Evolutionary conservation across 2,113 vertebrate species (phyloP).

Genomic region (Mormoops blainvillei): DNA sequence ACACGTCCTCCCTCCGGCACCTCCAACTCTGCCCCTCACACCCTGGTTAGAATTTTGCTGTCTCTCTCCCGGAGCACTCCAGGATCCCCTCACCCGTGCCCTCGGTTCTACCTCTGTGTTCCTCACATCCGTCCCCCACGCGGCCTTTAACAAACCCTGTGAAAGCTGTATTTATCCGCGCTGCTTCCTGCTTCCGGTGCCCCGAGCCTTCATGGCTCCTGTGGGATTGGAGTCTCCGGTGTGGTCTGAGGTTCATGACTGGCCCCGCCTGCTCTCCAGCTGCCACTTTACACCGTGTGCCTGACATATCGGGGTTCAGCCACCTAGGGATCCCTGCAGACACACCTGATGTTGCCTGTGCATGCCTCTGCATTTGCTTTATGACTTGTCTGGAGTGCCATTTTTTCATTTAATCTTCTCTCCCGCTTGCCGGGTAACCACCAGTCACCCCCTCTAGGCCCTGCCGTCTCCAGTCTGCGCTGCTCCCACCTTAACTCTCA

Average conservation of each 20-base stretch:
- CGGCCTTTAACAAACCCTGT: neutral
- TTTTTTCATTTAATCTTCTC: too few species aligned
- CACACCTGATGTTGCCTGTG: rapidly evolving
- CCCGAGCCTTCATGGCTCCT: neutral
- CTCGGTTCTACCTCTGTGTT: neutral
- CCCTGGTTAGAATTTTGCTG: neutral
- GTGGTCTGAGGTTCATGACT: rapidly evolving
- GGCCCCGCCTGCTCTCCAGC: too few species aligned
- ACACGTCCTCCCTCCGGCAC: neutral
- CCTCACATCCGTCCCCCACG: too few species aligned
- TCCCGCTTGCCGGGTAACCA: neutral
- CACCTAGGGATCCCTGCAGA: rapidly evolving
- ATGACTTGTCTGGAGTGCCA: neutral
- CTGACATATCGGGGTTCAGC: rapidly evolving
- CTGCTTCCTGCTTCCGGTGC: neutral
- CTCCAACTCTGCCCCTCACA: neutral
- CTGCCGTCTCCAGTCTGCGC: rapidly evolving
- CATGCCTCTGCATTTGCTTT: neutral
- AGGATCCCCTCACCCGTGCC: rapidly evolving
- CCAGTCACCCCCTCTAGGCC: neutral
- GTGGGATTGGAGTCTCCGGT: too few species aligned
- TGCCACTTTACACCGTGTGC: neutral
- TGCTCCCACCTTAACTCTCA: neutral
- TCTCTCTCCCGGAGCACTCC: too few species aligned
- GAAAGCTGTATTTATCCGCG: neutral